Conservation (phyloP, 2,113 vertebrate genomes). For the Gorsachius goisagi region DNA sequence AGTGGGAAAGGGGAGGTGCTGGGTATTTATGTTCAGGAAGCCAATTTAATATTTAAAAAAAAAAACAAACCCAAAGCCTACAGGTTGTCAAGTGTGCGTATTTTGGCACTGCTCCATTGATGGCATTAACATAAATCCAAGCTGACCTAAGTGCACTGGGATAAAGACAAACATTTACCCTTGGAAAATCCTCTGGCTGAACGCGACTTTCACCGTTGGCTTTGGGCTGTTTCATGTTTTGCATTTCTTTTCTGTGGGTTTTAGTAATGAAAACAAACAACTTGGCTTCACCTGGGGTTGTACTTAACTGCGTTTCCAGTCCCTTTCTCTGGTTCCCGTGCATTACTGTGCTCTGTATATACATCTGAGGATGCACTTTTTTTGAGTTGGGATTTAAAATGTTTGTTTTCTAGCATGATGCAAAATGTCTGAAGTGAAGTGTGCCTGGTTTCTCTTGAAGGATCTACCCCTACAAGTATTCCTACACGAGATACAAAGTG, state of each 20-base stretch:
- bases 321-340: not conserved
- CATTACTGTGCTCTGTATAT: rapidly evolving
- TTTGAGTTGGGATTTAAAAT: not conserved
- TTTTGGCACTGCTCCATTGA: not conserved
- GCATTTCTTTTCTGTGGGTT: constrained; percentile 46
- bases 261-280: constrained; percentile 33
- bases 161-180: constrained; percentile 17
- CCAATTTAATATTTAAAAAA: not conserved
- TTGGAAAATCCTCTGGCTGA: not conserved
- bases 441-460: not conserved
- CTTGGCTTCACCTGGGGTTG: constrained; percentile 29
- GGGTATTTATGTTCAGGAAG: not conserved
- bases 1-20: not conserved
- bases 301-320: not conserved
- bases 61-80: rapidly evolving
- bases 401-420: not conserved
- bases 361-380: not conserved
- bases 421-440: not conserved
- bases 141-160: not conserved
- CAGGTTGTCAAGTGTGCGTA: not conserved
- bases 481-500: rapidly evolving
- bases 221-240: not conserved
- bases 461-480: not conserved
- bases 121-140: not conserved
- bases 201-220: not conserved